Evolutionary conservation across 2,797 vertebrate genomes (phyloP), one percentile per base, ranked within the genome.

Genomic region (Echiichthys vipera): DNA sequence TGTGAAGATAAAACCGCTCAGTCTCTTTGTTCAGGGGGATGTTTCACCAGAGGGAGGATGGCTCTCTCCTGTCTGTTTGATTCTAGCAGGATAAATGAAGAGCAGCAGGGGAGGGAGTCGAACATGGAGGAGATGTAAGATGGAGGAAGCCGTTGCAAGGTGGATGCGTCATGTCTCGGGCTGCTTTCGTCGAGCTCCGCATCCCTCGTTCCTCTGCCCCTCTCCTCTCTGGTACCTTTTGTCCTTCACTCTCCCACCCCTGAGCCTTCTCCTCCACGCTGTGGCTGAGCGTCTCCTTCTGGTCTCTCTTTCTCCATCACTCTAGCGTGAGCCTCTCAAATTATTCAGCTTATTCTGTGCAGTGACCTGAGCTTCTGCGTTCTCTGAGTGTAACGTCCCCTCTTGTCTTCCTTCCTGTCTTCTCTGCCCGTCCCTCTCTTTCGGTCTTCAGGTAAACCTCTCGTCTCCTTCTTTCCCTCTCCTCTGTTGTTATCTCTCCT

Each of bases 101-200:
- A 42, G 65, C 69, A 43, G 69, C 58, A 49, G 68, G 3, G 43
- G 32, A 24, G 71, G 62, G 69, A 42, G 71, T 40, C 24, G 66
- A 91, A 84, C 84, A 91, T 84, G 88, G 88, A 86, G 88, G 84
- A 74, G 59, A 80, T 77, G 84, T 86, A 91, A 93, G 91, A 93
- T 93, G 93, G 93, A 93, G 91, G 90, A 87, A 80, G 80, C 85
- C 61, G 83, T 77, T 83, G 56, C 68, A 72, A 88, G 86, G 89
- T 88, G 84, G 85, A 87, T 80, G 84, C 87, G 89, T 89, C 87
- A 88, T 74, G 74, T 89, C 74, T 76, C 53, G 0, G 57, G 57
- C 42, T 67, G 83, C 78, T 66, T 45, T 65, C 32, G 20, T 55
- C n/a, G 27, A 71, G 57, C 77, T 64, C 76, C 2, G 50, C 70